Base-by-base conservation (phyloP, 2,797 vertebrate species). In the Diplodus sargus region DNA sequence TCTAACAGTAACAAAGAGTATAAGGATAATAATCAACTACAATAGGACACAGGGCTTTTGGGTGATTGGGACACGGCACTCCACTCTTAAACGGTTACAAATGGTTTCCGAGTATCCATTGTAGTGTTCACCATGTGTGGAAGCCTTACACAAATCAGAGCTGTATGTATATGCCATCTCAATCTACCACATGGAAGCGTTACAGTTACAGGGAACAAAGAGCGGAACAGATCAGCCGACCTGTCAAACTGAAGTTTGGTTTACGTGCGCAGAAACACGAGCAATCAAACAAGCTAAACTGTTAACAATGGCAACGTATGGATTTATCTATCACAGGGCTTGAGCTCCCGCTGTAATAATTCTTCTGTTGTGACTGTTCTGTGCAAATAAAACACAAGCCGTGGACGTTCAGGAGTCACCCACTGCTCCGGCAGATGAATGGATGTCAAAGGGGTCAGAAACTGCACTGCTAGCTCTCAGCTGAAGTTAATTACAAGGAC, bases 241-340 rank as follows among this genome's bases (percentile, higher is more conserved):
- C n/a, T 39, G 39, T 39, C 10, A 10, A 48, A 48, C 47, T 18
- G 47, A 48, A 17, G 17, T 48, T 48, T 48, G 1, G 47, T 52
- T 48, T 7, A 39, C 7, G 20, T 59, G 17, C 43, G n/a, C 25
- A 34, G 13, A 22, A 30, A 39, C 18, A 25, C 13, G 20, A 42
- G n/a, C 54, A 67, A 60, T 67, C 45, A 34, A 74, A 66, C 45
- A 39, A 18, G 30, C 20, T 58, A 42, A 58, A 51, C n/a, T 9
- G 25, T 57, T 30, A 57, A 25, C 43, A 34, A 22, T 56, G 45
- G 17, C 17, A 6, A 30, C 28, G 28, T 15, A 30, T 30, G 39
- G 22, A 34, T 39, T 2, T 15, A n/a, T 61, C 16, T 18, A 7
- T 61, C 28, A 52, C 22, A 43, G 7, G 47, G 15, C n/a, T 20